phyloP scores from a whole-genome alignment of 2,888 invertebrate genomes.

The Philereme transversata region DNA sequence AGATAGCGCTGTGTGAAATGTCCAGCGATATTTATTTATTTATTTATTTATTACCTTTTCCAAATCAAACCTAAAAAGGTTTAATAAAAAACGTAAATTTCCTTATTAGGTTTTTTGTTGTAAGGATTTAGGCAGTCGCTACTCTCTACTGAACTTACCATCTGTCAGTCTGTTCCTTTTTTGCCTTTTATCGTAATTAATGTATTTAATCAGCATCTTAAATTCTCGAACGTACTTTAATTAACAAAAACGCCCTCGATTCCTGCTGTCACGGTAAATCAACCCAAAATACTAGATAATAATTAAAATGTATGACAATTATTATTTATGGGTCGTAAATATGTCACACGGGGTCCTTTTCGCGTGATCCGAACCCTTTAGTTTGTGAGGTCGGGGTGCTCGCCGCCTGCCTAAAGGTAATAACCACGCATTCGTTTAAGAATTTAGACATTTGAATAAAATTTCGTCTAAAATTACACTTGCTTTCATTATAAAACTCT shows the following conservation, averaged over 20 bases:
- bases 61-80: too few species aligned
- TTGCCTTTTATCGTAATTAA: constrained; percentile 41
- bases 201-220: constrained; percentile 52
- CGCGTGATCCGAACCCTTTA: constrained; percentile 36
- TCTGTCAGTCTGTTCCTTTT: constrained; percentile 6
- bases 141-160: neutral
- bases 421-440: neutral
- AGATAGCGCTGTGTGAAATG: too few species aligned
- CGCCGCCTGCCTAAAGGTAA: constrained; percentile 16
- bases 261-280: constrained; percentile 45
- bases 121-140: neutral
- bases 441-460: too few species aligned
- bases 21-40: too few species aligned
- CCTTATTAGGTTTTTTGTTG: too few species aligned
- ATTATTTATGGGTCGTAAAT: constrained; percentile 69
- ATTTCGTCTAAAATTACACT: too few species aligned
- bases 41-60: too few species aligned
- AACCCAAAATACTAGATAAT: constrained; percentile 63
- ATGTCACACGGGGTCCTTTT: constrained; percentile 56
- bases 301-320: constrained; percentile 70
- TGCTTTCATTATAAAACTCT: too few species aligned
- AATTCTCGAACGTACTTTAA: constrained; percentile 52
- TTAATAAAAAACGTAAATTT: too few species aligned
- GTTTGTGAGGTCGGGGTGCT: constrained; percentile 17
- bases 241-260: constrained; percentile 46